Conservation (phyloP, 1,140 invertebrate genomes). For the Phenacoccus solenopsis region DNA sequence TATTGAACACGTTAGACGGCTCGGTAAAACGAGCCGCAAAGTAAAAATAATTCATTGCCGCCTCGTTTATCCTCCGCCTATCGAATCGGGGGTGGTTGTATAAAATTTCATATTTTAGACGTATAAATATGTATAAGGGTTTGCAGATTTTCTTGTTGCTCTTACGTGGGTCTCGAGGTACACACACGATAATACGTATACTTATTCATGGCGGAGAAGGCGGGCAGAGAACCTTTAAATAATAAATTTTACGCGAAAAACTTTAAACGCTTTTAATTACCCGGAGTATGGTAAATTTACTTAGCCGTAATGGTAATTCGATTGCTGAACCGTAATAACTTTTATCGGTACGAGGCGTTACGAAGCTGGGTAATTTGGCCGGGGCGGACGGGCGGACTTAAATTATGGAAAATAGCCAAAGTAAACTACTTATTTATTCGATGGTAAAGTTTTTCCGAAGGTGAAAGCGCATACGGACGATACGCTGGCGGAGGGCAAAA, state of each 20-base stretch:
- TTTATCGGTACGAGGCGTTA: too few relatives aligned
- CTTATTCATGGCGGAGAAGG: neutral
- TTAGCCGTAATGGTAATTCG: too few relatives aligned
- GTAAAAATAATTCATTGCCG: neutral
- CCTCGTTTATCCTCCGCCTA: too few relatives aligned
- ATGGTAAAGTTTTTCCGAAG: slow-evolving; percentile 10
- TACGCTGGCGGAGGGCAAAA: neutral
- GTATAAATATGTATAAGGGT: neutral
- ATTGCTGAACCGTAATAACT: neutral
- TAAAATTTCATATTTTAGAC: too few relatives aligned
- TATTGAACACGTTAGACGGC: neutral
- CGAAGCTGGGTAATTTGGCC: neutral
- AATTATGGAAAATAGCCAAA: slow-evolving; percentile 13
- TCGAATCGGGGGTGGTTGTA: too few relatives aligned
- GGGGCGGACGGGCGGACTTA: too few relatives aligned
- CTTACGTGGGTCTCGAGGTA: neutral
- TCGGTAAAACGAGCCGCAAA: neutral
- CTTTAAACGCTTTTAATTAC: too few relatives aligned
- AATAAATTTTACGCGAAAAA: too few relatives aligned
- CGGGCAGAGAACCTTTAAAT: too few relatives aligned
- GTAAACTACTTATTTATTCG: slow-evolving; percentile 13
- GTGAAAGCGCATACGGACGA: neutral
- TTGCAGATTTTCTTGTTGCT: neutral
- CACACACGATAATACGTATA: neutral
- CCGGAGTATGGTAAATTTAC: too few relatives aligned